phyloP scores from a whole-genome alignment of 2,888 invertebrate species.

The Choreutis nemorana region DNA sequence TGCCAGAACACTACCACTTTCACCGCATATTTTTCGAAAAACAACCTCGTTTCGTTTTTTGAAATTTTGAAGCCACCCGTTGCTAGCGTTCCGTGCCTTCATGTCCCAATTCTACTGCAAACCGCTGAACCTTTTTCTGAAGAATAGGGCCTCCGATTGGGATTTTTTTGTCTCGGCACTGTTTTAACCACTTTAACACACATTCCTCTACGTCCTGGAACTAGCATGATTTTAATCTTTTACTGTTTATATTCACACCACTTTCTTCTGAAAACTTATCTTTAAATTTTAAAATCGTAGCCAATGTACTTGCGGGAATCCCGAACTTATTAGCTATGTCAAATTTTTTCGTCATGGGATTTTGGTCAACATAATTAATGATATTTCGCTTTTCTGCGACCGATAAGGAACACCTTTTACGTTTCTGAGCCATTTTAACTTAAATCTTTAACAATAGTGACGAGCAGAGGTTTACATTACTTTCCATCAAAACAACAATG shows the following conservation, averaged over 20 bases:
- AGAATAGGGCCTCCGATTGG: conserved; percentile 9
- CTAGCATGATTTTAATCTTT: conserved; percentile 6
- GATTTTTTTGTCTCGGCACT: conserved; percentile 10
- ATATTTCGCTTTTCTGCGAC: conserved; percentile 7
- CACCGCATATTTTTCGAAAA: conserved; percentile 15
- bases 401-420: conserved; percentile 6
- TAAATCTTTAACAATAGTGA: conserved; percentile 10
- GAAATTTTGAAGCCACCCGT: conserved; percentile 15
- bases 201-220: conserved; percentile 12
- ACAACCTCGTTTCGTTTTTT: conserved; percentile 13
- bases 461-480: conserved; percentile 11
- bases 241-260: conserved; percentile 2
- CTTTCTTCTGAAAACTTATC: conserved; percentile 3
- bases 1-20: conserved; percentile 13
- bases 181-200: conserved; percentile 10
- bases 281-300: too few relatives aligned
- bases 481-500: conserved; percentile 12
- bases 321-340: conserved; percentile 11
- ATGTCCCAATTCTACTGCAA: conserved; percentile 9
- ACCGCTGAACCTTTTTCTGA: conserved; percentile 10
- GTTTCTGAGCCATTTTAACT: conserved; percentile 4
- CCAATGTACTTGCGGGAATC: conserved; percentile 10
- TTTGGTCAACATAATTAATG: conserved; percentile 5
- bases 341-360: conserved; percentile 6
- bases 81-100: conserved; percentile 10